A percentile compares a stretch with the other conserved stretches of the same genome.
Conservation (phyloP, 2,113 vertebrate species). For the Amazona guildingii region DNA sequence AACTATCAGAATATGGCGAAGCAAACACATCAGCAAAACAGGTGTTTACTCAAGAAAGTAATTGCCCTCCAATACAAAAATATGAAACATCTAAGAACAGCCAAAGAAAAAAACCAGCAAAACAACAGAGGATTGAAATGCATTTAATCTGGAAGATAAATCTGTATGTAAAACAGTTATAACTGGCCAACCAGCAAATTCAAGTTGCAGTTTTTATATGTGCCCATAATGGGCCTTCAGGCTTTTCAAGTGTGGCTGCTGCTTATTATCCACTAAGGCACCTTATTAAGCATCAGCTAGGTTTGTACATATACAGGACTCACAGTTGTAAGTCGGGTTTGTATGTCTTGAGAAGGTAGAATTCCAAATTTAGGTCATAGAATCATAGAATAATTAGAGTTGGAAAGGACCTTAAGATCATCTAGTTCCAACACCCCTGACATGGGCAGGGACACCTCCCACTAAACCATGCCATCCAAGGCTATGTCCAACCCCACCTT, state of each 20-base stretch:
- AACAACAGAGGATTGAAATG: not conserved
- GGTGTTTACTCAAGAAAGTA: not conserved
- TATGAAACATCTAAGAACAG: not conserved
- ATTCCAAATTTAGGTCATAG: not conserved
- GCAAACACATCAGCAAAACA: not conserved
- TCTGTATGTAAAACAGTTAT: not conserved
- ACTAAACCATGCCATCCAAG: too few relatives aligned
- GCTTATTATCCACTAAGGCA: not conserved
- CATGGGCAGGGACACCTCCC: too few relatives aligned
- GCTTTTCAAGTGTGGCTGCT: not conserved
- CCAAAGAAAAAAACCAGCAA: not conserved
- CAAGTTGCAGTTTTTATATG: not conserved
- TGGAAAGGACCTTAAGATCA: too few relatives aligned
- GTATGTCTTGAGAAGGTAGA: not conserved
- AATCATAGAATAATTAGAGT: too few relatives aligned
- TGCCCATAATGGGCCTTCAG: not conserved
- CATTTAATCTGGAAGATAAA: not conserved
- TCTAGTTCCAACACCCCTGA: too few relatives aligned
- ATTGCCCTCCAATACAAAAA: not conserved
- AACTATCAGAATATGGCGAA: not conserved
- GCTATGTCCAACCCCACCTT: too few relatives aligned
- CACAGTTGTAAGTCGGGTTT: not conserved
- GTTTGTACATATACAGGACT: not conserved
- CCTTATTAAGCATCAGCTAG: not conserved
- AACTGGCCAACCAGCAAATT: not conserved